Evolutionary conservation across 1,140 invertebrate species (phyloP), one percentile per base, ranked within the genome.

Genomic region (Drosophila carrolli): DNA sequence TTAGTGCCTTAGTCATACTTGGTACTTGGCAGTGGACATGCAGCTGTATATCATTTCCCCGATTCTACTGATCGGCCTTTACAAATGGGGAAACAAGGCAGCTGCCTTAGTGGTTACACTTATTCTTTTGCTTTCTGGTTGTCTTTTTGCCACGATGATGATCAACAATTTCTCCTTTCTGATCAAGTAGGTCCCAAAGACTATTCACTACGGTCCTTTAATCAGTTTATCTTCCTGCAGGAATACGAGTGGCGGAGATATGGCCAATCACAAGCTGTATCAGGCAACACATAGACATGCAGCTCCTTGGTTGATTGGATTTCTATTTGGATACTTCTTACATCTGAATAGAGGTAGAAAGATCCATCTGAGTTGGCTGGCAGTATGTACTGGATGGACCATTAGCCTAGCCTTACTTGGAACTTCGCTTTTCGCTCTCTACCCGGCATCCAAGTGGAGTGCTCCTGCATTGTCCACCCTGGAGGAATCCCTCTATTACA

Each of bases 21-120:
- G 97, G 97, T 98, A 97, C 81, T 93, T 98, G 54, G 95, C 96
- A 0, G 96, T 96, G 51, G 97, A 98, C 81, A 97, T 96, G 71
- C 97, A 97, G 90, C 93, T 97, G 43, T 97, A 97, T 89, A 92
- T 97, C 46, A 84, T 97, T 6, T 95, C 96, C 5, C 95, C 96
- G 1, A 92, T 96, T 14, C 94, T 97, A 48, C 93, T 97, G 56
- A 95, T 95, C 82, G 93, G 94, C 11, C 81, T 96, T n/a, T 95
- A 94, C 93, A 94, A 93, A 59, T 95, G 94, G 93, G 92, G 93
- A 6, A 81, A 61, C 14, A 83, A 71, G 38, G 68, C 60, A 1
- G 74, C 78, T 0, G 63, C 51, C 37, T 62, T 50, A 1, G 76
- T 86, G 5, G 29, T 72, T 8, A 19, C 78, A 0, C 19, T 83